A percentile compares a stretch with the other conserved stretches of the same genome.
Evolutionary conservation across 2,797 vertebrate species (phyloP).

Genomic region (Amblyraja radiata): DNA sequence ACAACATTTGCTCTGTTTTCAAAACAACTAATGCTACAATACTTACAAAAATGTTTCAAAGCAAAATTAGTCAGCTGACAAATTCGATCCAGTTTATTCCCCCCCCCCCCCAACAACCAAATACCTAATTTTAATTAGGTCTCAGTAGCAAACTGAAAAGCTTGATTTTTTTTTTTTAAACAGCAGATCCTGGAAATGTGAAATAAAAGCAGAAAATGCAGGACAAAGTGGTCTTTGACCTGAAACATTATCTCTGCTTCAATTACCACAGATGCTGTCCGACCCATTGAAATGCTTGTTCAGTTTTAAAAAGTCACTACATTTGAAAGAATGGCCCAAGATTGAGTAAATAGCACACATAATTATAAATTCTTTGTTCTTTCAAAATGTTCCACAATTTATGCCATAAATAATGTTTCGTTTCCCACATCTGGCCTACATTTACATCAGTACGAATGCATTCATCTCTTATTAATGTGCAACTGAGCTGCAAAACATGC

Average conservation of each 20-base stretch:
- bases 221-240: no score
- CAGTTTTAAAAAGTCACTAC: neutral
- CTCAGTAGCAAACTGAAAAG: neutral
- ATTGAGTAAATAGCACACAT: neutral
- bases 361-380: neutral
- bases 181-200: no score
- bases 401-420: neutral
- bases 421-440: neutral
- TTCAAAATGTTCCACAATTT: neutral
- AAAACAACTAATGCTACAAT: neutral
- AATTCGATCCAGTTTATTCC: neutral
- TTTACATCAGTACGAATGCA: neutral
- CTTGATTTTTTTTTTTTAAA: neutral
- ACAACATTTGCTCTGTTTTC: constrained; percentile 5
- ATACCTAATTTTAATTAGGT: neutral
- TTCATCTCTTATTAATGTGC: neutral
- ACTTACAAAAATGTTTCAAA: constrained; percentile 13
- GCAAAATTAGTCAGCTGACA: neutral
- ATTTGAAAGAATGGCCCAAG: neutral
- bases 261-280: no score
- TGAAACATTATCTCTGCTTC: no score
- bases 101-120: neutral
- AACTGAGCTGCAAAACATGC: neutral
- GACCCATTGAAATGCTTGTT: neutral
- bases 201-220: no score